Evolutionary conservation across 1,140 invertebrate species (phyloP), one percentile per base, ranked within the genome.

Genomic region (Drosophila rufa): DNA sequence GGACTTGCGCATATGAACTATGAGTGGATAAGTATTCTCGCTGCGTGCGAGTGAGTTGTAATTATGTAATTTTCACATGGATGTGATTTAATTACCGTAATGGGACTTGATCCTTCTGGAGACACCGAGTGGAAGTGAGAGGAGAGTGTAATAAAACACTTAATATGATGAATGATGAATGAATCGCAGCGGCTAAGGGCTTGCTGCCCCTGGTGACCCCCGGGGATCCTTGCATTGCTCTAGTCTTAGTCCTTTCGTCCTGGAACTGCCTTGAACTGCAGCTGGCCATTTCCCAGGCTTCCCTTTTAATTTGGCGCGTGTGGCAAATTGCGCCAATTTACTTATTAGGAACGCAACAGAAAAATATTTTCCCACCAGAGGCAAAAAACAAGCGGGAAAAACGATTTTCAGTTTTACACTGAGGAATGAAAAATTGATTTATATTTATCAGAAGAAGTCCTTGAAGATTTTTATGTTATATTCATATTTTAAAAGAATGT

Each of bases 1-100:
- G 75, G 82, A 91, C 85, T 90, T 75, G 82, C 58, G 65, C 64
- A 82, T 77, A 65, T 74, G 75, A 84, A 79, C 73, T 76, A 75
- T 58, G 62, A 71, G 69, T 87, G 33, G 46, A 65, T 87, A 58
- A 75, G 70, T 59, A 59, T 66, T 33, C 43, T 46, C 25, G 42
- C 48, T 62, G 46, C 48, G 46, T 53, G 40, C 25, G 22, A 51
- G 64, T 69, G 51, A 67, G 74, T 46, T 79, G 75, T 92, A 92
- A 92, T 92, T 92, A 92, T 91, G 80, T 86, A 92, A 92, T 92
- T 86, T 92, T 92, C 90, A 84, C 87, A 92, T 92, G 86, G 71
- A 86, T 82, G 86, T 87, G 90, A 92, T 92, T 92, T 92, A 92
- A 92, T 92, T 92, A 92, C 90, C 80, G 82, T 92, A 92, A 92